Conservation (phyloP, 2,113 vertebrate species). For the Rhombomys opimus region DNA sequence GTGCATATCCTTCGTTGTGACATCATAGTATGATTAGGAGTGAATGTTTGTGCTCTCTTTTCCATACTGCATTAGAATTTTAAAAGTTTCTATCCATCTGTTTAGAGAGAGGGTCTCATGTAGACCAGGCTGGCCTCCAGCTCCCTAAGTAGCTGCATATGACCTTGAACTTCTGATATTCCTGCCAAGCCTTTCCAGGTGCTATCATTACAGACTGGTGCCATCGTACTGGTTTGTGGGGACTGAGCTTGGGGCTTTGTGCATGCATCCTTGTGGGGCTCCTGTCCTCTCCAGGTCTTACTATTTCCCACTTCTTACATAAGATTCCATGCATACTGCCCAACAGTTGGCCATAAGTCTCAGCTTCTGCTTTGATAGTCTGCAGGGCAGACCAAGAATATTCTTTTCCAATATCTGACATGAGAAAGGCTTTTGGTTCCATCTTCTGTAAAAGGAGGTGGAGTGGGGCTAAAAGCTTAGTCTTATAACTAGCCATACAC, state of each 20-base stretch:
- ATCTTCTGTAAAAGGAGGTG: background rate
- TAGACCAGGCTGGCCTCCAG: background rate
- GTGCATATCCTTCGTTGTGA: background rate
- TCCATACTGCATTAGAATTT: background rate
- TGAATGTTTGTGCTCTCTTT: background rate
- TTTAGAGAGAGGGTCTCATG: background rate
- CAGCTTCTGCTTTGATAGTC: too few relatives aligned
- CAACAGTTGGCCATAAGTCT: too few relatives aligned
- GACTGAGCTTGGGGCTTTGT: background rate
- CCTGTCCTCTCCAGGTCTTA: too few relatives aligned
- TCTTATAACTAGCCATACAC: background rate
- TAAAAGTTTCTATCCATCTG: background rate
- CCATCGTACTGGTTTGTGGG: background rate
- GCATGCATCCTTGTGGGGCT: background rate
- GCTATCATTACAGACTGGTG: background rate
- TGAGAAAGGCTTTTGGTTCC: background rate
- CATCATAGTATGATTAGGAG: background rate
- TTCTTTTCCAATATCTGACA: background rate
- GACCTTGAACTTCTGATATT: background rate
- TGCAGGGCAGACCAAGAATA: too few relatives aligned
- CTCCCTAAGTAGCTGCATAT: background rate
- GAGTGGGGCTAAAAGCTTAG: background rate
- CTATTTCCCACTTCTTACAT: too few relatives aligned
- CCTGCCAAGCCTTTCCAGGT: background rate
- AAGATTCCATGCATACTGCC: too few relatives aligned